Evolutionary conservation across 2,113 vertebrate species (phyloP).

Genomic region (Podarcis cretensis): DNA sequence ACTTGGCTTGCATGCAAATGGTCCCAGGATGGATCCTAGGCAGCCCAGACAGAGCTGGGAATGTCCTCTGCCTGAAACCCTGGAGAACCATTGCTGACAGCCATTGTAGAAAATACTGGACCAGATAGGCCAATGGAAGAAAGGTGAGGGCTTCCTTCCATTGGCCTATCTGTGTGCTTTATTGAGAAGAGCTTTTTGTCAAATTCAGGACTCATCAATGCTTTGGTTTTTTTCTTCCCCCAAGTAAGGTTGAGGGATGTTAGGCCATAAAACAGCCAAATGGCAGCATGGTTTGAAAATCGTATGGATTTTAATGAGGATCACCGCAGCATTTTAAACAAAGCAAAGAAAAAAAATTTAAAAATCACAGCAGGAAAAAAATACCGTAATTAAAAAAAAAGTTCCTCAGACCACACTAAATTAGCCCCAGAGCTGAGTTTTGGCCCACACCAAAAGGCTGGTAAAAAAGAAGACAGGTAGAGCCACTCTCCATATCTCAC

Average conservation of each 20-base stretch:
- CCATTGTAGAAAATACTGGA: too few relatives aligned
- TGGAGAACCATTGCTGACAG: too few relatives aligned
- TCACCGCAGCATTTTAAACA: neutral
- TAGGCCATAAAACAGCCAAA: too few relatives aligned
- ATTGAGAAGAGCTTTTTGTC: neutral
- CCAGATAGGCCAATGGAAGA: too few relatives aligned
- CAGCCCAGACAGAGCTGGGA: neutral
- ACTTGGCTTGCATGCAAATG: neutral
- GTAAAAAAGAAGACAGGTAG: neutral
- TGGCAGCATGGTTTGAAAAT: neutral
- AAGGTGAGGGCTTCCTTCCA: neutral
- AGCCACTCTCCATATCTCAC: neutral
- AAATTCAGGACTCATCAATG: fast-evolving
- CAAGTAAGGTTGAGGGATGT: neutral
- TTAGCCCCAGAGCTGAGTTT: neutral
- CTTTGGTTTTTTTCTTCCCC: neutral
- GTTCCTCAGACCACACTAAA: neutral
- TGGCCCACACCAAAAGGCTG: neutral
- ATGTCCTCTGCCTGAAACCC: neutral
- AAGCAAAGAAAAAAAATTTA: neutral
- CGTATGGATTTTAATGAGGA: neutral
- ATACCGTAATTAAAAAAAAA: too few relatives aligned
- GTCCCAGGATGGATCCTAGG: neutral
- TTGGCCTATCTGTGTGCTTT: neutral
- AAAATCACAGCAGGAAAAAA: neutral